These are phyloP conservation scores for Agrochola litura DNA, from an alignment of 2,888 invertebrate species.

Conservation along the genomic window DNA sequence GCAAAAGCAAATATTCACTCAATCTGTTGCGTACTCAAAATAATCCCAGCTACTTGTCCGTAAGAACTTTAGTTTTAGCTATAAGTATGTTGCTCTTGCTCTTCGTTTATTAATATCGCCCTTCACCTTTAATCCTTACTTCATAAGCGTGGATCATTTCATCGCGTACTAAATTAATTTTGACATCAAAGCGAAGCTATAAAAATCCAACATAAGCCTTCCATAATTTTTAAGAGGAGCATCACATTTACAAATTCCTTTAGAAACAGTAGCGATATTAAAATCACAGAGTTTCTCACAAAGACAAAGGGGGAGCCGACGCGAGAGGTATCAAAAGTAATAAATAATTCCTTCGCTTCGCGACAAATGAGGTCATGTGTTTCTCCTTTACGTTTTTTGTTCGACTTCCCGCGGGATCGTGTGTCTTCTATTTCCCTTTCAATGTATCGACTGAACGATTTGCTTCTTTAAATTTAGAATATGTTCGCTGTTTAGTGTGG, in stretches of 20 bases:
- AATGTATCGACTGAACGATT: slow-evolving; percentile 88
- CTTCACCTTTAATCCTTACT: slow-evolving; percentile 46
- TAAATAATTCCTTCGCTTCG: slow-evolving; percentile 88
- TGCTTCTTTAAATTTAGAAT: slow-evolving; percentile 88
- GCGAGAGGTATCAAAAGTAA: slow-evolving; percentile 87
- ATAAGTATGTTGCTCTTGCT: slow-evolving; percentile 6
- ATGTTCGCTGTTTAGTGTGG: slow-evolving; percentile 89
- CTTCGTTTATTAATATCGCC: slow-evolving; percentile 22
- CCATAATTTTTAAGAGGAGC: slow-evolving; percentile 57
- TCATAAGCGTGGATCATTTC: slow-evolving; percentile 37
- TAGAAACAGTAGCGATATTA: slow-evolving; percentile 77
- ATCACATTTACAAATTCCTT: slow-evolving; percentile 70
- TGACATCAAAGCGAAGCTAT: slow-evolving; percentile 54
- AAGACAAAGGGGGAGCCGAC: slow-evolving; percentile 84
- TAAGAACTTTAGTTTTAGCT: not conserved
- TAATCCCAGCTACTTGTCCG: not conserved
- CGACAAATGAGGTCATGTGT: slow-evolving; percentile 91
- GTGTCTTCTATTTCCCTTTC: slow-evolving; percentile 90
- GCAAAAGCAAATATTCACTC: not conserved
- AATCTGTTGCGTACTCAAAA: not conserved
- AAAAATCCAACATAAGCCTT: slow-evolving; percentile 59
- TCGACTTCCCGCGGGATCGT: slow-evolving; percentile 89
- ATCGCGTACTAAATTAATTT: slow-evolving; percentile 46
- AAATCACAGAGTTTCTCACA: slow-evolving; percentile 80
- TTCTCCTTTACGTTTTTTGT: slow-evolving; percentile 89